Conservation (phyloP, 2,797 vertebrate species). For the Molossus molossus region DNA sequence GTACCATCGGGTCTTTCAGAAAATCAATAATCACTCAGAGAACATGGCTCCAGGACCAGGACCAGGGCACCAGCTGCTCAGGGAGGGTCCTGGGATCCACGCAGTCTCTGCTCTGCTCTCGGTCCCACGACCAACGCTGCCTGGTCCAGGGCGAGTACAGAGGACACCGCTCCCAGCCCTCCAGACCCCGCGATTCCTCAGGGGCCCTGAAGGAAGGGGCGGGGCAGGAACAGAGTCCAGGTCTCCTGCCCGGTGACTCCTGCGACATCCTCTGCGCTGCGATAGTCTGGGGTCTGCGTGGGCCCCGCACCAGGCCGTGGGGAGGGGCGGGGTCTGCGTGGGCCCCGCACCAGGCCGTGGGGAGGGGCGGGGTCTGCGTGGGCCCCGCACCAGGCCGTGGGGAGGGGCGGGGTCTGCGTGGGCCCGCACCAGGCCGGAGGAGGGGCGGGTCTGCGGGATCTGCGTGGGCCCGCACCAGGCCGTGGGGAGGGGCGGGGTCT, state of each 20-base stretch:
- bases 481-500: too few species aligned
- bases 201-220: rapidly evolving
- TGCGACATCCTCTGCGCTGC: rapidly evolving
- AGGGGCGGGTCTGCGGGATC: rapidly evolving
- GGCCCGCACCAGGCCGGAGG: too few species aligned
- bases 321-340: too few species aligned
- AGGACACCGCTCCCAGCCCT: background rate
- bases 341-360: too few species aligned
- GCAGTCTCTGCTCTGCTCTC: background rate
- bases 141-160: background rate
- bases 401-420: too few species aligned
- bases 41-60: background rate
- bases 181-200: background rate
- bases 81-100: rapidly evolving
- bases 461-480: too few species aligned
- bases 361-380: rapidly evolving
- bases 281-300: rapidly evolving
- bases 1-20: background rate
- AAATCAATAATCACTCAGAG: background rate
- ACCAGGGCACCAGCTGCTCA: rapidly evolving
- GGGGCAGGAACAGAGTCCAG: too few species aligned
- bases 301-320: too few species aligned
- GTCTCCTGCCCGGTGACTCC: rapidly evolving
- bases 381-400: too few species aligned
- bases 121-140: rapidly evolving